Evolutionary conservation across 2,113 vertebrate genomes (phyloP).

Genomic region (Donacobius atricapilla): DNA sequence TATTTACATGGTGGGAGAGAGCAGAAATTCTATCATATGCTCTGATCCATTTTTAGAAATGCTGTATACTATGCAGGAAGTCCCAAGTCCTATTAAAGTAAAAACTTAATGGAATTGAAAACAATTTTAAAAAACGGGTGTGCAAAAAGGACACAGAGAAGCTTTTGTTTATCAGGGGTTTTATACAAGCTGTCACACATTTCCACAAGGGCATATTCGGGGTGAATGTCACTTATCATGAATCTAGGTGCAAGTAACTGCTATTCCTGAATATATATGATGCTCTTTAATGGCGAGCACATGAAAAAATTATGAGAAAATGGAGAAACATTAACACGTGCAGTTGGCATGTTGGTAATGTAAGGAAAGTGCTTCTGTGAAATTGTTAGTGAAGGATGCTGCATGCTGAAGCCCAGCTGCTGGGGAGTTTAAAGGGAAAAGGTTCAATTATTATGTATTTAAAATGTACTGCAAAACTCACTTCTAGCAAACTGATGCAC

Average conservation of each 20-base stretch:
- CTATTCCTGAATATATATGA: not conserved
- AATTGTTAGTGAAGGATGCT: not conserved
- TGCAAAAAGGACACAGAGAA: not conserved
- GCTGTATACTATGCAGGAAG: not conserved
- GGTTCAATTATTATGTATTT: not conserved
- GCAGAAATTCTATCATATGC: not conserved
- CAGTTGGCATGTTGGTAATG: not conserved
- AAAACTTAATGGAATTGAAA: not conserved
- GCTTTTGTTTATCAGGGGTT: not conserved
- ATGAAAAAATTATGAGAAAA: not conserved
- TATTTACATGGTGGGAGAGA: not conserved
- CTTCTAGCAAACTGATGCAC: too few species aligned
- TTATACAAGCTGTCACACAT: not conserved
- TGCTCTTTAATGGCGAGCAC: not conserved
- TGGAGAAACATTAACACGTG: not conserved
- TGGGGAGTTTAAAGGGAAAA: not conserved
- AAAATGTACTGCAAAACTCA: not conserved
- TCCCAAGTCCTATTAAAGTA: not conserved
- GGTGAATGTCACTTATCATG: not conserved
- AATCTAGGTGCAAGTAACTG: not conserved
- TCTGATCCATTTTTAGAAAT: not conserved
- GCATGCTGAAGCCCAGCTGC: not conserved
- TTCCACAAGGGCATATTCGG: not conserved
- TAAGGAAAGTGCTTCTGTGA: not conserved
- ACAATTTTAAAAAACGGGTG: not conserved